A percentile compares a stretch with the other conserved stretches of the same genome.
Evolutionary conservation across 2,888 invertebrate genomes (phyloP).

Genomic region (Agonopterix subpropinquella): DNA sequence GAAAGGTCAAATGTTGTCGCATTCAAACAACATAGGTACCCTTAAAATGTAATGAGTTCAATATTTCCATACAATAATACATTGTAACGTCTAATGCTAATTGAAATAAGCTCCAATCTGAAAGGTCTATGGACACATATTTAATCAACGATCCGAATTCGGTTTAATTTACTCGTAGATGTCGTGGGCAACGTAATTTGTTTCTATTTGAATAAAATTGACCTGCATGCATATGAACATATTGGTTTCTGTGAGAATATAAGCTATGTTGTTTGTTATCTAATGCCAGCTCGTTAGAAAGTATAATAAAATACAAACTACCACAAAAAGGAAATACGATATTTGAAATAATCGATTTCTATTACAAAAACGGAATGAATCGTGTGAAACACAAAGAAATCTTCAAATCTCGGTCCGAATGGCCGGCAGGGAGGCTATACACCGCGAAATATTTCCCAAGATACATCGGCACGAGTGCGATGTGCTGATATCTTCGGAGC

Average conservation of each 20-base stretch:
- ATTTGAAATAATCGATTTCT: constrained; percentile 14
- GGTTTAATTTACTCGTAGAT: neutral
- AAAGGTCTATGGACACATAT: constrained; percentile 18
- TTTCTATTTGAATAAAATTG: neutral
- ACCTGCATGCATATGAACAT: neutral
- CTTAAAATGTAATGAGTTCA: constrained; percentile 54
- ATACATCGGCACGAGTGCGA: constrained; percentile 72
- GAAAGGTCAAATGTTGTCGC: constrained; percentile 50
- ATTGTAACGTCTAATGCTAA: constrained; percentile 56
- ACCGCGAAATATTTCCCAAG: constrained; percentile 69
- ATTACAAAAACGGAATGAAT: constrained; percentile 21
- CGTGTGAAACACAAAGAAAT: constrained; percentile 66
- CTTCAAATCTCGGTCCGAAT: constrained; percentile 54
- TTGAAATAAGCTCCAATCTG: constrained; percentile 47
- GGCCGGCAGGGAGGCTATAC: constrained; percentile 33
- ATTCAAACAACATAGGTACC: constrained; percentile 36
- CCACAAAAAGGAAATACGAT: constrained; percentile 4
- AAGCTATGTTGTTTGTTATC: too few relatives aligned
- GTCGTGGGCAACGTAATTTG: too few relatives aligned
- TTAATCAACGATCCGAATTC: constrained; percentile 9
- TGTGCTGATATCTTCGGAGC: constrained; percentile 64
- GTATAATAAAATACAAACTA: neutral
- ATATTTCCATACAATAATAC: constrained; percentile 68
- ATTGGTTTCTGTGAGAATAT: too few relatives aligned
- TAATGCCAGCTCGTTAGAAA: neutral